Conservation (phyloP, 2,888 invertebrate genomes). For the Cataglyphis albicans region DNA sequence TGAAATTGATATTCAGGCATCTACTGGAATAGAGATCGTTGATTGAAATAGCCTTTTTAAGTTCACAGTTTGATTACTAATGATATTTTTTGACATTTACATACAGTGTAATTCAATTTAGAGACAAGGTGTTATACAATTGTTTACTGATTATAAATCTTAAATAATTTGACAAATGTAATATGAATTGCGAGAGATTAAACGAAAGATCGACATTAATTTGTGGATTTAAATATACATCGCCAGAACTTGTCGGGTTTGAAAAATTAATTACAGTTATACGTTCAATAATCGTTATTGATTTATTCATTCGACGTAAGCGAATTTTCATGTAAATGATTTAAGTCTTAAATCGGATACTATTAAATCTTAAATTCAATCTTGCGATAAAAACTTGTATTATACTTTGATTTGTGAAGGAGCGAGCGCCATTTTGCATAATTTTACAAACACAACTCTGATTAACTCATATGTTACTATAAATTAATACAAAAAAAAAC, state of each 20-base stretch:
- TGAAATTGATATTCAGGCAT: neutral
- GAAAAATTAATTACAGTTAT: neutral
- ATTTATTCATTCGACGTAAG: neutral
- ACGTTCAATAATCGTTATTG: neutral
- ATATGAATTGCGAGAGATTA: neutral
- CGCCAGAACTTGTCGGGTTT: neutral
- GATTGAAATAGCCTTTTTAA: neutral
- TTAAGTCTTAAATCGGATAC: neutral
- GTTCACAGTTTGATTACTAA: neutral
- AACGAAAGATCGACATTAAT: neutral
- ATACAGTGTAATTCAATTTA: neutral
- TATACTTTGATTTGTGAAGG: neutral
- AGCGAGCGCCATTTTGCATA: neutral
- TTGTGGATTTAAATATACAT: neutral
- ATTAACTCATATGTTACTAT: neutral
- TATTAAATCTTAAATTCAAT: conserved; percentile 5
- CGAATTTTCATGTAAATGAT: neutral
- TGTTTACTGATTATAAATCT: neutral
- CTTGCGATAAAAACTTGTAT: neutral
- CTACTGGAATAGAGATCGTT: neutral
- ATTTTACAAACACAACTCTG: neutral
- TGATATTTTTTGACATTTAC: neutral
- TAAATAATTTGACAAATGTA: neutral
- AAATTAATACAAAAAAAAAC: neutral
- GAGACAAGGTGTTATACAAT: neutral